phyloP scores from a whole-genome alignment of 2,113 vertebrate genomes.

The Gymnobelideus leadbeateri region DNA sequence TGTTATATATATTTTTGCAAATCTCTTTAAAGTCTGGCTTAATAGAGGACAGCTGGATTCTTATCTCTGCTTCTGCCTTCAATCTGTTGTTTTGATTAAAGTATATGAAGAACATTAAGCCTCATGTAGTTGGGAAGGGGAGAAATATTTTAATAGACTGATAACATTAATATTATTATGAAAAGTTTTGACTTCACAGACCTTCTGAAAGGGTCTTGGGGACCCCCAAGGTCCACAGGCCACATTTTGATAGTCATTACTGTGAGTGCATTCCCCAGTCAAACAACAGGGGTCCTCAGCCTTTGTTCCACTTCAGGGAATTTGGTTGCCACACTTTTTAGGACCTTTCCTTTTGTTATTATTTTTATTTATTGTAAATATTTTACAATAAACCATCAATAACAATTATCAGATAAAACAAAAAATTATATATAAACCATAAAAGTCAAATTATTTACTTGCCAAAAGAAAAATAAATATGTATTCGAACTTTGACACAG shows the following conservation, averaged over 20 bases:
- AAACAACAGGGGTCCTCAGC: conserved; percentile 34
- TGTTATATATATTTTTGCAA: neutral
- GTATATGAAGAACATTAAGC: neutral
- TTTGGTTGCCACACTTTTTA: conserved; percentile 37
- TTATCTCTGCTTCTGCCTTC: neutral
- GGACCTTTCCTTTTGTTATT: neutral
- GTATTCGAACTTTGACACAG: neutral
- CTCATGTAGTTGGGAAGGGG: neutral
- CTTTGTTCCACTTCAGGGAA: conserved; percentile 22
- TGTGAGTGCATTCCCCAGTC: neutral
- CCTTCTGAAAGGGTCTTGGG: neutral
- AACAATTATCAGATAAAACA: neutral
- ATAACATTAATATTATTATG: neutral
- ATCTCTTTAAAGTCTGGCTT: neutral
- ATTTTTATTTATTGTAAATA: neutral
- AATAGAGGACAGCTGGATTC: neutral
- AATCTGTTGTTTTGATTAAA: neutral
- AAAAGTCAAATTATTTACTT: neutral
- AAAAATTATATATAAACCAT: neutral
- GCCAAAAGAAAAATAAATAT: neutral
- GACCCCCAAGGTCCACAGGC: neutral
- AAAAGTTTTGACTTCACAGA: neutral
- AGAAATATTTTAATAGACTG: neutral
- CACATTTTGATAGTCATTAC: neutral
- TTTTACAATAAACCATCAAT: neutral